These are phyloP conservation scores for Acipenser transmontanus DNA, from an alignment of 2,797 vertebrate genomes.

Conservation along the genomic window DNA sequence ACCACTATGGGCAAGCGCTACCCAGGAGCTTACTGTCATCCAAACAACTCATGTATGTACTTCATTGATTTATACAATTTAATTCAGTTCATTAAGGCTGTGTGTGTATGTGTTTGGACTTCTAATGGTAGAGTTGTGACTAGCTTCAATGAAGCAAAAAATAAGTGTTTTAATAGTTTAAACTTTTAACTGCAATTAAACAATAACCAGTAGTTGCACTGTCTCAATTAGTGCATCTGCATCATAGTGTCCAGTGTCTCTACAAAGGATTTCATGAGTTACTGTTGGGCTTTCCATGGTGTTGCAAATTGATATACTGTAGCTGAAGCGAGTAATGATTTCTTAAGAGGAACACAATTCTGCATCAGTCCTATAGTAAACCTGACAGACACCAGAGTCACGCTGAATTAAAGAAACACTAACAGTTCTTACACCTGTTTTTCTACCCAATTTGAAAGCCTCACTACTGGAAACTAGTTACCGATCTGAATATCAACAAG, in stretches of 20 bases:
- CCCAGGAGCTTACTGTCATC: constrained; percentile 50
- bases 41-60: constrained; percentile 61
- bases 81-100: neutral
- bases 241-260: neutral
- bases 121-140: neutral
- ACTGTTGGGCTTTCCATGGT: too few species aligned
- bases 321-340: too few species aligned
- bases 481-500: too few species aligned
- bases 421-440: too few species aligned
- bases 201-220: neutral
- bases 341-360: too few species aligned
- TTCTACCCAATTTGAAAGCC: too few species aligned
- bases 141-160: neutral
- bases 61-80: constrained; percentile 8
- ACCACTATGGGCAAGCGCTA: constrained; percentile 63
- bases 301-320: too few species aligned
- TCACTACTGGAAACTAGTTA: too few species aligned
- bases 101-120: neutral
- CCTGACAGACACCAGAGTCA: too few species aligned
- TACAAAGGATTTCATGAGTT: too few species aligned
- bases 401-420: too few species aligned
- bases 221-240: neutral
- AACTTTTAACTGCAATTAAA: neutral
- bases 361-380: too few species aligned
- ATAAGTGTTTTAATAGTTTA: neutral